Evolutionary conservation across 2,113 vertebrate genomes (phyloP), one percentile per base, ranked within the genome.

Genomic region (Macheiramphus alcinus): DNA sequence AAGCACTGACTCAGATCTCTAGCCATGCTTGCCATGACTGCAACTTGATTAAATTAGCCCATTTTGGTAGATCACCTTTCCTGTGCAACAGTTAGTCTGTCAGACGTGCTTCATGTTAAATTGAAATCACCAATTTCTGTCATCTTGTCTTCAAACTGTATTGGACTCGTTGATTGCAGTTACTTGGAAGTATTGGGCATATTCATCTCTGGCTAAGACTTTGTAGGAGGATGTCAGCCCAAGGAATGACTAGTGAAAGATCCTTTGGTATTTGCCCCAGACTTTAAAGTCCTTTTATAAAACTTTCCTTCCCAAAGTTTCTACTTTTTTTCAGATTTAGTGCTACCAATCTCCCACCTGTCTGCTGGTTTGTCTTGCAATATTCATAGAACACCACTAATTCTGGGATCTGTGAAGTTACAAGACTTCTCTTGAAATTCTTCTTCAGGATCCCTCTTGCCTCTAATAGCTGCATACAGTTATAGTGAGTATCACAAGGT

Each of bases 401-500:
- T 12, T 87, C 53, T n/a, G 66, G 21, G 23, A 18, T 53, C 52
- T 56, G 42, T 53, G 84, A 59, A 32, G 19, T 38, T 42, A 29
- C 6, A 71, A 58, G 61, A 16, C 31, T 72, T 84, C 40, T 25
- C 36, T 52, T 31, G 3, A 13, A 43, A 38, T 55, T 83, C 43
- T 61, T 52, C 32, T 80, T n/a, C 27, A 71, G 31, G 48, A 26
- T 82, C 16, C 38, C 61, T 47, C 5, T 31, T 67, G 56, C 31
- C 47, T 73, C 0, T 7, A 56, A 58, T 23, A 32, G 22, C 62
- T 68, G 16, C 8, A 8, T 5, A 14, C 13, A 63, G 8, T 21
- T 59, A 11, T 36, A 59, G 22, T 12, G 52, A 40, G 3, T 20
- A 40, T 50, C 25, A 29, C 17, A 38, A n/a, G 0, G 1, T 53